Base-by-base conservation (phyloP, 2,113 vertebrate genomes). In the Crocuta crocuta region DNA sequence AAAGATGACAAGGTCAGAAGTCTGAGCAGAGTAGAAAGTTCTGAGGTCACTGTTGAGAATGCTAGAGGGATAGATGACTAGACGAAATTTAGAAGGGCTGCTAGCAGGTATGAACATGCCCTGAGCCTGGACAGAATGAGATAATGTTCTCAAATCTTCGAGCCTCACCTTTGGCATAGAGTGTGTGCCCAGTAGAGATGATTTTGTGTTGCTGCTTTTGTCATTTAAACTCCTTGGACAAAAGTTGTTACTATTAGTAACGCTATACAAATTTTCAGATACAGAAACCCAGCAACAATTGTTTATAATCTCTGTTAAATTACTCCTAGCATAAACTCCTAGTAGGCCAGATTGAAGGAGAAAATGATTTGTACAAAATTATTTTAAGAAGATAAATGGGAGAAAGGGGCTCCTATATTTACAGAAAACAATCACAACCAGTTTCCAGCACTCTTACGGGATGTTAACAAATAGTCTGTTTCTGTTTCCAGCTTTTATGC, bases 341-440 rank as follows among this genome's bases (percentile, higher is more conserved):
- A 88, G 74, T 33, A 68, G 78, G 45, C 90, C 94, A 97, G 80
- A 97, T 15, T 91, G 80, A 94, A 92, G 55, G 73, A 96, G 82
- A 96, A 98, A 94, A 93, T 95, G 84, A 80, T 89, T 88, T 87
- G 55, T 65, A n/a, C 50, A 91, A 91, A 96, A 97, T 94, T 97
- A 98, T 97, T 98, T 98, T 94, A 94, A 95, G 95, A 95, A 97
- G 95, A 92, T 94, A 98, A 97, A 95, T 97, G 92, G 94, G 85
- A 96, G 48, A 94, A 84, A 92, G 43, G 95, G 92, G 94, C 73
- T 95, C 84, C 31, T 55, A 8, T 98, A 97, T 98, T 98, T 98
- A 97, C 95, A 94, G 96, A 96, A 97, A 98, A 98, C 94, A 98
- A 95, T 95, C 84, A 24, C 79, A 90, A 90, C 96, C 92, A 85